Base-by-base conservation (phyloP, 2,113 vertebrate genomes). In the Shinisaurus crocodilurus region DNA sequence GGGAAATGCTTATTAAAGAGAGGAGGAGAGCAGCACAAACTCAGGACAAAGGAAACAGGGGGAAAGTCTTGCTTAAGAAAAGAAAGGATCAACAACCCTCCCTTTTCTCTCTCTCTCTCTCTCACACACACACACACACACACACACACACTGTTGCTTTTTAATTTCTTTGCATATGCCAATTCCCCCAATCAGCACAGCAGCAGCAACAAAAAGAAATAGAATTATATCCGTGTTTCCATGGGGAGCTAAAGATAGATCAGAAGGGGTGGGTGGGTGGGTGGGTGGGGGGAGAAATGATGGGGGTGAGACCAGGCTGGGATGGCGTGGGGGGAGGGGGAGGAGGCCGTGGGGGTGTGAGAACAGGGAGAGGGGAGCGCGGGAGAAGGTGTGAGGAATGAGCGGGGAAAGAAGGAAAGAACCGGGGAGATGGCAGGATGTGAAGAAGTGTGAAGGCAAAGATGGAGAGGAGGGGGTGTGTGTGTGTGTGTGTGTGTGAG, bases 171-270 rank as follows among this genome's bases (percentile, higher is more conserved):
- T 34, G 65, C 88, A 90, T 40, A 54, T 37, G 6, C 82, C n/a
- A 9, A 69, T 81, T 81, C 32, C 32, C 60, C 76, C 9, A n/a
- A 37, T n/a, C 54, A 9, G 54, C 13, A 54, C 54, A 54, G 32
- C 34, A n/a, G 69, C 74, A 25, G 34, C 45, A 72, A 34, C 27
- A 32, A 45, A 57, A 37, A 40, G 12, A 57, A 29, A 45, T 40
- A 32, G 83, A 40, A 40, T 18, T 0, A 32, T 23, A 34, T 23
- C 18, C 50, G 43, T 40, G 40, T 88, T 89, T 77, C 72, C 43
- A 12, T 32, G 60, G 72, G 82, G 88, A 76, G 67, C 87, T 82
- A 82, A 89, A 89, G 81, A 84, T 69, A 85, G 88, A 69, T 13
- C 67, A 12, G 63, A 9, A 37, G 37, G 18, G 32, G 67, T 32